Evolutionary conservation across 2,113 vertebrate genomes (phyloP), one percentile per base, ranked within the genome.

Genomic region (Acanthisitta chloris): DNA sequence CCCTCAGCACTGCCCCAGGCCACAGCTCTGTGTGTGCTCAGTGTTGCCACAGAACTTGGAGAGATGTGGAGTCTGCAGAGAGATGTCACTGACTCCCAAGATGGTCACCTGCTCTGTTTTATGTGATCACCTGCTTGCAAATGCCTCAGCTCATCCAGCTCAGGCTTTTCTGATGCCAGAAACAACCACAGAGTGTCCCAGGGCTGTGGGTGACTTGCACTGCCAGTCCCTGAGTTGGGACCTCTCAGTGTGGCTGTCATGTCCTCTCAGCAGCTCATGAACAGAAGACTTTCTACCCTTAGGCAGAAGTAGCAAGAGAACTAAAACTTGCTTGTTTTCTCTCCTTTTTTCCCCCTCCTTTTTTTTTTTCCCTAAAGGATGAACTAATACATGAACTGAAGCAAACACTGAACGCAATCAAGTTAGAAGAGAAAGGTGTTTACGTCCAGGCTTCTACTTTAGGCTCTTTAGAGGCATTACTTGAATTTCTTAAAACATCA

Each of bases 401-500:
- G 92, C 99, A 99, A 98, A 99, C 99, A 3, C 96, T 99, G 85
- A 99, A 98, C 96, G 98, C 98, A 81, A 99, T 99, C 97, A 99
- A 99, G 57, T 97, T 99, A 95, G 99, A 99, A 98, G 99, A 99
- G 94, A 99, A 99, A 62, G 99, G 99, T 6, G 99, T 99, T 48
- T 99, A 99, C 57, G 99, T 99, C 40, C 99, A 99, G 97, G 99
- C 99, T 12, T 99, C 99, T 29, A 99, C 99, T 3, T 96, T 99
- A 88, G 99, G 99, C 17, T 99, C 99, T 25, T 98, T 99, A 95
- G 99, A 99, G 97, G 99, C 99, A 48, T 98, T 99, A 93, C 98
- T 99, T 86, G 99, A 99, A 98, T 99, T 99, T 97, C 97, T 99
- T 59, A 98, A 99, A 85, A 99, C 99, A 0, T 99, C 99, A 42